These are phyloP conservation scores for Centrocercus urophasianus DNA, from an alignment of 2,113 vertebrate genomes.

Conservation along the genomic window DNA sequence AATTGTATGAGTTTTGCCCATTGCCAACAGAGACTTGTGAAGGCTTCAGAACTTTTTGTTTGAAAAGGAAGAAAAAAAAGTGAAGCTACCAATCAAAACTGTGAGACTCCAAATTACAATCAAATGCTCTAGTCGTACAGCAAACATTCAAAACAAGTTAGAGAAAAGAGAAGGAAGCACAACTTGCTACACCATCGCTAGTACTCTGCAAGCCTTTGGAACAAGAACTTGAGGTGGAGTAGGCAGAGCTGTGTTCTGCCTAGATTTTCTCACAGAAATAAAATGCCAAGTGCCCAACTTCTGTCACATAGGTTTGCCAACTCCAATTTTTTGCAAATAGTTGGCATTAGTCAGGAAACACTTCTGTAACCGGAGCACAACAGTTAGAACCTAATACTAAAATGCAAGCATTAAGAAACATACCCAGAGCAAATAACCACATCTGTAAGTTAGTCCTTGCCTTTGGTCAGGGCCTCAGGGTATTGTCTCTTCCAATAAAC, in stretches of 20 bases:
- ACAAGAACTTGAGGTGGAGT: not conserved
- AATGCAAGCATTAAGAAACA: not conserved
- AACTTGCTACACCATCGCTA: not conserved
- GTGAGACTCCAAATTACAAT: slow-evolving; percentile 16
- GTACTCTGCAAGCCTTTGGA: not conserved
- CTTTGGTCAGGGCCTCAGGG: not conserved
- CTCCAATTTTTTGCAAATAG: not conserved
- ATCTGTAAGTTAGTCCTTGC: not conserved
- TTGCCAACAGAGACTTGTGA: not conserved
- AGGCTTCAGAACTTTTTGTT: not conserved
- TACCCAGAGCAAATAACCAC: not conserved
- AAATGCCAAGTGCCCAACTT: not conserved
- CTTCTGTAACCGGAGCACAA: not conserved
- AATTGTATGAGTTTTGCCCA: not conserved
- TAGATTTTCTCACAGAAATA: slow-evolving; percentile 20
- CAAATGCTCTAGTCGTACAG: not conserved
- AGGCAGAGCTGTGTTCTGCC: not conserved
- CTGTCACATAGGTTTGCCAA: not conserved
- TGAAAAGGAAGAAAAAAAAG: not conserved
- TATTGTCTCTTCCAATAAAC: not conserved
- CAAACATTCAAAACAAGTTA: slow-evolving; percentile 26
- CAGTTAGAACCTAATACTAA: not conserved
- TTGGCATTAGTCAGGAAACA: slow-evolving; percentile 18
- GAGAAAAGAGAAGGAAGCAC: not conserved
- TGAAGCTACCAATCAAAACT: not conserved